phyloP scores from a whole-genome alignment of 2,113 vertebrate genomes.

The Leptobrachium leishanense region DNA sequence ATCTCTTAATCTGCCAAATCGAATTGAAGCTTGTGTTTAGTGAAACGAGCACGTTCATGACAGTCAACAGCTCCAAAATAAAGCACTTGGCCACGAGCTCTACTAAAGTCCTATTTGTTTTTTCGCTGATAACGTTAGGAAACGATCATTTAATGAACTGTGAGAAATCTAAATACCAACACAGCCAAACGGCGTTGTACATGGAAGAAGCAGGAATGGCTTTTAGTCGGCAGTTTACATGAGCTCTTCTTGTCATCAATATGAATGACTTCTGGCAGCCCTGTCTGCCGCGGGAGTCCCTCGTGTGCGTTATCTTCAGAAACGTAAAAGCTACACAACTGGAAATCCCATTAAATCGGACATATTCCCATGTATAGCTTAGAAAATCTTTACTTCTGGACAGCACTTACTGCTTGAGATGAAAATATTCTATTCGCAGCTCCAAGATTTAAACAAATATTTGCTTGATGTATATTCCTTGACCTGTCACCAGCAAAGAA shows the following conservation, averaged over 20 bases:
- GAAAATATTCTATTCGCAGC: conserved; percentile 37
- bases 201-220: conserved; percentile 8
- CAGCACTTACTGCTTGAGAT: conserved; percentile 42
- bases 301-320: conserved; percentile 40
- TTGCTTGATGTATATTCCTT: not conserved
- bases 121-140: not conserved
- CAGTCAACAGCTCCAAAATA: too few relatives aligned
- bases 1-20: too few relatives aligned
- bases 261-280: conserved; percentile 38
- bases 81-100: too few relatives aligned
- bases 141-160: not conserved
- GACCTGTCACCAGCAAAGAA: too few relatives aligned
- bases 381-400: conserved; percentile 36
- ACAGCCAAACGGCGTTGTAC: not conserved
- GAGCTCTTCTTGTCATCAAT: conserved; percentile 26
- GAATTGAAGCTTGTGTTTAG: too few relatives aligned
- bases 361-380: conserved; percentile 43
- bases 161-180: conserved; percentile 27
- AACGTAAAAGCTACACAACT: conserved; percentile 29
- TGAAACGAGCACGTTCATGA: too few relatives aligned
- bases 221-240: conserved; percentile 16
- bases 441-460: conserved; percentile 19
- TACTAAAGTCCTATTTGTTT: not conserved
- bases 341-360: conserved; percentile 43
- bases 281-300: conserved; percentile 34